A percentile compares a stretch with the other conserved stretches of the same genome.
Evolutionary conservation across 2,113 vertebrate genomes (phyloP).

Genomic region (Amblyopsis rosae): DNA sequence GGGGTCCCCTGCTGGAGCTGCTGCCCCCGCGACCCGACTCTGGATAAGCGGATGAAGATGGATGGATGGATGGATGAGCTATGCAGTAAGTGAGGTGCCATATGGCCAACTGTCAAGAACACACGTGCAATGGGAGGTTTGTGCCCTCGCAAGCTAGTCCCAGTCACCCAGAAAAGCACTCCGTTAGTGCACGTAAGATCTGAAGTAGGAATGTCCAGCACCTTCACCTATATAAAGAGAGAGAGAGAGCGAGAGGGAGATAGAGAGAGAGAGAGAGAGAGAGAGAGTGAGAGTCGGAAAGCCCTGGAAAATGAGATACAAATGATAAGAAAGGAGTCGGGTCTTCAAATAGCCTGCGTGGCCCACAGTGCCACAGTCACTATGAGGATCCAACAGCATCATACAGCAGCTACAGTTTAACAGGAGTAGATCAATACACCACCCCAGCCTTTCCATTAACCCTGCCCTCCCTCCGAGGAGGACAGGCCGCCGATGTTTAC

Average conservation of each 20-base stretch:
- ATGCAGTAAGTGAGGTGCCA: slow-evolving; percentile 6
- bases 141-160: slow-evolving; percentile 30
- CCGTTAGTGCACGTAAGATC: slow-evolving; percentile 51
- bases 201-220: slow-evolving; percentile 58
- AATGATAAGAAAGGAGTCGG: background rate
- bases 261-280: background rate
- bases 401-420: too few species aligned
- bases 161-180: slow-evolving; percentile 48
- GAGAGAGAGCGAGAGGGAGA: background rate
- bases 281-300: background rate
- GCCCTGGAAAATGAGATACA: background rate
- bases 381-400: too few species aligned
- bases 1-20: too few species aligned
- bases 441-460: slow-evolving; percentile 17
- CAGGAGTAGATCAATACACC: too few species aligned
- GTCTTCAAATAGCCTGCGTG: background rate
- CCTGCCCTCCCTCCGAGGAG: slow-evolving; percentile 35
- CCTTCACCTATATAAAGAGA: slow-evolving; percentile 1
- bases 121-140: slow-evolving; percentile 31
- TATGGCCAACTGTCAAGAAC: slow-evolving; percentile 34
- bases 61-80: too few species aligned
- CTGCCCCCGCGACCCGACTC: too few species aligned
- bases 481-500: slow-evolving; percentile 68
- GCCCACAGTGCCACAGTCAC: too few species aligned
- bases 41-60: too few species aligned